Percentiles rank a stretch among this genome's conserved stretches.
phyloP scores from a whole-genome alignment of 2,113 vertebrate genomes.

The Phocoena sinus region DNA sequence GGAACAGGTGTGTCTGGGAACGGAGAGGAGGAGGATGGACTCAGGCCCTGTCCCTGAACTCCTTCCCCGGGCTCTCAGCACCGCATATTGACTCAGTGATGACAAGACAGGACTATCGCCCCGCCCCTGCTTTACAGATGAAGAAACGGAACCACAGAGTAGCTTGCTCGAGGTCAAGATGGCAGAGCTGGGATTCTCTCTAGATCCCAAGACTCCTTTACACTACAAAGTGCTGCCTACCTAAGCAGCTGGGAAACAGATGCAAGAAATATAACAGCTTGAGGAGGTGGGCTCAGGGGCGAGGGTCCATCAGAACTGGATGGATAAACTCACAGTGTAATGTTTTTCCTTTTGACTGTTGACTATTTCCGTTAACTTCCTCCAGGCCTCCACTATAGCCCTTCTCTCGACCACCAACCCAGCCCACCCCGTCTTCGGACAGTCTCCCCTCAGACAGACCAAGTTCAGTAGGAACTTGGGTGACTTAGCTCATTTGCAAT shows the following conservation, averaged over 20 bases:
- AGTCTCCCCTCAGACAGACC: not conserved
- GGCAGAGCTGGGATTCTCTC: not conserved
- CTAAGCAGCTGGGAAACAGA: not conserved
- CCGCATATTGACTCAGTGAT: accelerated
- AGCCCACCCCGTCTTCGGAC: not conserved
- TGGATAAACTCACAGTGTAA: accelerated
- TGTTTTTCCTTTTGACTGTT: not conserved
- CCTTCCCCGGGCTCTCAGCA: not conserved
- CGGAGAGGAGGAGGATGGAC: not conserved
- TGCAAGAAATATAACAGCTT: accelerated
- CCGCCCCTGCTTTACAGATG: not conserved
- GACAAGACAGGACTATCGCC: accelerated
- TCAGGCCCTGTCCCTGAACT: not conserved
- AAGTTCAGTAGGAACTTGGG: accelerated
- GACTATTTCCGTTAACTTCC: not conserved
- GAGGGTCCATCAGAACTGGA: not conserved
- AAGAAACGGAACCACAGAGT: not conserved
- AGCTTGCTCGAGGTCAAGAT: not conserved
- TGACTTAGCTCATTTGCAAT: not conserved
- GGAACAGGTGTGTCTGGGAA: not conserved
- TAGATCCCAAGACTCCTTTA: not conserved
- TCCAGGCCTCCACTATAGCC: not conserved
- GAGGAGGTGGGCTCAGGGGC: not conserved
- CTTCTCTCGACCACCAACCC: not conserved
- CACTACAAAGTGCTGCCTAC: not conserved